Conservation (phyloP, 2,888 invertebrate genomes). For the Smittia sp. region DNA sequence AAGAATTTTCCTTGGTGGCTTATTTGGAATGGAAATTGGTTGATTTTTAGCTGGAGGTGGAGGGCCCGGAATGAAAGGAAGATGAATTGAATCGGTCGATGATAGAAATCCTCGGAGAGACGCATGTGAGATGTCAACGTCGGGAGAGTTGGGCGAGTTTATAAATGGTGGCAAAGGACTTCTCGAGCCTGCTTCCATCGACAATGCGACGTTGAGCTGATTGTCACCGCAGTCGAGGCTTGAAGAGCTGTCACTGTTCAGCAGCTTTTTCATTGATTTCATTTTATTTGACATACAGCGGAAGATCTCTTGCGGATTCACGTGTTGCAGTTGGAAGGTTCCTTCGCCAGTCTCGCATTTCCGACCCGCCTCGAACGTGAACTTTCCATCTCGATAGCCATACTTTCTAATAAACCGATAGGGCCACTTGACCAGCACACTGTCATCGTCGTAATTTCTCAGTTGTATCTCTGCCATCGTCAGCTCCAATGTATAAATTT, state of each 20-base stretch:
- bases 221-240: constrained; percentile 70
- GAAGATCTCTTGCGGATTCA: constrained; percentile 78
- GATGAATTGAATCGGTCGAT: constrained; percentile 51
- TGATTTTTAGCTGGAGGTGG: constrained; percentile 41
- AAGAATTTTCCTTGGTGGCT: constrained; percentile 51
- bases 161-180: constrained; percentile 67
- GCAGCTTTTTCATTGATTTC: constrained; percentile 81
- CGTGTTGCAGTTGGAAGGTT: constrained; percentile 74
- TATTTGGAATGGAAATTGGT: constrained; percentile 49
- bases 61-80: constrained; percentile 45
- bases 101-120: constrained; percentile 50
- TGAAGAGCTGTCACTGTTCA: constrained; percentile 65
- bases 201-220: constrained; percentile 70
- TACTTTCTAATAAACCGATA: constrained; percentile 79
- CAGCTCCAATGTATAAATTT: constrained; percentile 69
- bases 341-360: constrained; percentile 86
- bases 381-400: constrained; percentile 81
- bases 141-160: constrained; percentile 54
- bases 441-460: constrained; percentile 62
- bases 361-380: constrained; percentile 83
- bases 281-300: constrained; percentile 78
- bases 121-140: constrained; percentile 48
- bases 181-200: constrained; percentile 77
- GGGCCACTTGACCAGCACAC: constrained; percentile 74
- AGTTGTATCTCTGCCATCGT: constrained; percentile 74